Percentiles rank a stretch among this genome's conserved stretches.
Evolutionary conservation across 2,888 invertebrate genomes (phyloP).

Genomic region (Pseudoips prasinana): DNA sequence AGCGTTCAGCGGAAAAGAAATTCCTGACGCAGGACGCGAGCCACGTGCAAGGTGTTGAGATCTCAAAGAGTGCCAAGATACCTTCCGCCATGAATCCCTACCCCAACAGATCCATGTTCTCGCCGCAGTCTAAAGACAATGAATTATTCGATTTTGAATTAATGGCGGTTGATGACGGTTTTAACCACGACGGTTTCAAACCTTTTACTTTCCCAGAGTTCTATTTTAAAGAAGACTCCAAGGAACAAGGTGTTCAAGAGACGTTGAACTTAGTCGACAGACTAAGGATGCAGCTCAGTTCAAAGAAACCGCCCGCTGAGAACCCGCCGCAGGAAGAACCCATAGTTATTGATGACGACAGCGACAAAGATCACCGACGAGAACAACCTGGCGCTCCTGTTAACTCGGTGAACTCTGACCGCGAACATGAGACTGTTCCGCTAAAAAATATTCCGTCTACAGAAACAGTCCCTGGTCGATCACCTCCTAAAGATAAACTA

Average conservation of each 20-base stretch:
- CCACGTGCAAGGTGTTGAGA: conserved; percentile 71
- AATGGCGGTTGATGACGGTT: conserved; percentile 84
- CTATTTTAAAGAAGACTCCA: conserved; percentile 88
- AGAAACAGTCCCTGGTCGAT: conserved; percentile 28
- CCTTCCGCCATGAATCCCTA: conserved; percentile 65
- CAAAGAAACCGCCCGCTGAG: conserved; percentile 83
- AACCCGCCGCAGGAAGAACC: conserved; percentile 65
- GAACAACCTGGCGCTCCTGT: conserved; percentile 35
- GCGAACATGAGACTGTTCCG: not conserved
- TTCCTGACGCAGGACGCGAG: conserved; percentile 66
- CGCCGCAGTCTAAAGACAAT: conserved; percentile 85
- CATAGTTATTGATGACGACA: conserved; percentile 20
- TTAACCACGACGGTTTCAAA: conserved; percentile 84
- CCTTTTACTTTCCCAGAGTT: conserved; percentile 86
- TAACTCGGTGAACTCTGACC: conserved; percentile 44
- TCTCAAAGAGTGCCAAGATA: conserved; percentile 74
- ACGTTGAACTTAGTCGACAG: conserved; percentile 93
- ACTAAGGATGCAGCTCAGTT: conserved; percentile 86
- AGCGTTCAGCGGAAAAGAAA: conserved; percentile 64
- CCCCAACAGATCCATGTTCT: conserved; percentile 85
- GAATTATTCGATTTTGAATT: conserved; percentile 85
- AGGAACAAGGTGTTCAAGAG: conserved; percentile 90
- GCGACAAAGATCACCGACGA: conserved; percentile 43
- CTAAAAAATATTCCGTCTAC: not conserved
- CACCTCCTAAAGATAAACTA: conserved; percentile 36